Evolutionary conservation across 2,888 invertebrate species (phyloP).

Genomic region (Orthosia incerta): DNA sequence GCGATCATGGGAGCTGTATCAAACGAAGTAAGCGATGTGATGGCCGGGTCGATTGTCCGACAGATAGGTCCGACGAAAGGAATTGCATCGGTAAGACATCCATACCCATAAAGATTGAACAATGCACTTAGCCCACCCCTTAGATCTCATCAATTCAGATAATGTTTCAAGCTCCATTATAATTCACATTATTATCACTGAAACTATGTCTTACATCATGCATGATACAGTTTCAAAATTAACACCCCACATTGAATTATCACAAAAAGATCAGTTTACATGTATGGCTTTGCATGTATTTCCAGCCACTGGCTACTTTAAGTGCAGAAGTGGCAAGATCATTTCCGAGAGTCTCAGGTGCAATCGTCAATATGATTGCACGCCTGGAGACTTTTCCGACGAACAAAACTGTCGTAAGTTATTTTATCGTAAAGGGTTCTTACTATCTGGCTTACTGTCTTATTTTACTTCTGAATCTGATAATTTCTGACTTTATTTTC

Average conservation of each 20-base stretch:
- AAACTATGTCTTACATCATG: slow-evolving; percentile 30
- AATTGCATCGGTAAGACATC: slow-evolving; percentile 91
- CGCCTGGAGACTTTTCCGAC: slow-evolving; percentile 92
- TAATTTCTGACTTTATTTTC: slow-evolving; percentile 39
- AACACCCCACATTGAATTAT: slow-evolving; percentile 12
- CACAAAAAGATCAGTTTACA: slow-evolving; percentile 45
- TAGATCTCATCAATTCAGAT: slow-evolving; percentile 25
- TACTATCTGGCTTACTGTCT: slow-evolving; percentile 56
- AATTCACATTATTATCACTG: slow-evolving; percentile 25
- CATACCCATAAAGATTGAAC: slow-evolving; percentile 29
- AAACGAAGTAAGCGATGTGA: slow-evolving; percentile 92
- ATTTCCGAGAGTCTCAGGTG: slow-evolving; percentile 91
- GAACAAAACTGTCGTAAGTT: slow-evolving; percentile 95
- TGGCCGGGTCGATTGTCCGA: slow-evolving; percentile 93
- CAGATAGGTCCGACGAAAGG: slow-evolving; percentile 94
- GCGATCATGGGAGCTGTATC: slow-evolving; percentile 93
- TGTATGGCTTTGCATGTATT: slow-evolving; percentile 80
- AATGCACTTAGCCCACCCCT: slow-evolving; percentile 27
- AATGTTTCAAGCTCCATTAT: slow-evolving; percentile 25
- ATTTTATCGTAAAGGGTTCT: slow-evolving; percentile 58
- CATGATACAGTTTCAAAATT: slow-evolving; percentile 43
- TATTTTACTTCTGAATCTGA: slow-evolving; percentile 56
- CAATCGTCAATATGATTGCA: slow-evolving; percentile 93
- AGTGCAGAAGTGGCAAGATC: slow-evolving; percentile 93
- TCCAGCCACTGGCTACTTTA: slow-evolving; percentile 89